A percentile compares a stretch with the other conserved stretches of the same genome.
Evolutionary conservation across 2,113 vertebrate species (phyloP).

Genomic region (Trachemys scripta): DNA sequence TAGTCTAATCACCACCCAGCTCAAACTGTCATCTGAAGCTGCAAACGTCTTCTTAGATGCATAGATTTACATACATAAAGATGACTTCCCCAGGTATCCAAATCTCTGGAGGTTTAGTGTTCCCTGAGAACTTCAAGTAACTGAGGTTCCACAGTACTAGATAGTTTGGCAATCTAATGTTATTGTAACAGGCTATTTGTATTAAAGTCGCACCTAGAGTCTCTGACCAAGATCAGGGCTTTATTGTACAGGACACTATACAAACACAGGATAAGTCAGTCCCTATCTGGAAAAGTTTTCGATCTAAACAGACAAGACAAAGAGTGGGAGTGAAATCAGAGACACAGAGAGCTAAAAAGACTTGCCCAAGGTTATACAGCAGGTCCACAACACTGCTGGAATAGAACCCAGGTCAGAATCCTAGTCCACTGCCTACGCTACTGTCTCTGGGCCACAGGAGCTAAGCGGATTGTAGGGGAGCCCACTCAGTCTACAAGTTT

Average conservation of each 20-base stretch:
- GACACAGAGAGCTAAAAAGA: not conserved
- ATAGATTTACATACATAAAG: not conserved
- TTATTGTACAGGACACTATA: not conserved
- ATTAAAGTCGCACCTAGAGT: not conserved
- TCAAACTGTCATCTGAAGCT: not conserved
- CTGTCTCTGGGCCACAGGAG: not conserved
- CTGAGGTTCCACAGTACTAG: not conserved
- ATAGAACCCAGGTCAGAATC: not conserved
- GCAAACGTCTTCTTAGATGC: not conserved
- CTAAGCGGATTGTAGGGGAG: not conserved
- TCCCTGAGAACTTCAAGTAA: not conserved
- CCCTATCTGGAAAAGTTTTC: too few relatives aligned
- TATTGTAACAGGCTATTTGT: not conserved
- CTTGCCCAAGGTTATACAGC: not conserved
- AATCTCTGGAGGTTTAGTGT: not conserved
- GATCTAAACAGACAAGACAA: not conserved
- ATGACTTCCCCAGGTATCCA: not conserved
- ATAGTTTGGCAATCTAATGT: not conserved
- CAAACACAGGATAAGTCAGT: too few relatives aligned
- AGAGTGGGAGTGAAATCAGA: not conserved
- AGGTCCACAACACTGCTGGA: not conserved
- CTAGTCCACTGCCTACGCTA: not conserved
- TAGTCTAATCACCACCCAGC: not conserved
- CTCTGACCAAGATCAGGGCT: not conserved
- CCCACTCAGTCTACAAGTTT: not conserved